These are phyloP conservation scores for Ammospiza maritima DNA, from an alignment of 2,797 vertebrate species.

Conservation along the genomic window DNA sequence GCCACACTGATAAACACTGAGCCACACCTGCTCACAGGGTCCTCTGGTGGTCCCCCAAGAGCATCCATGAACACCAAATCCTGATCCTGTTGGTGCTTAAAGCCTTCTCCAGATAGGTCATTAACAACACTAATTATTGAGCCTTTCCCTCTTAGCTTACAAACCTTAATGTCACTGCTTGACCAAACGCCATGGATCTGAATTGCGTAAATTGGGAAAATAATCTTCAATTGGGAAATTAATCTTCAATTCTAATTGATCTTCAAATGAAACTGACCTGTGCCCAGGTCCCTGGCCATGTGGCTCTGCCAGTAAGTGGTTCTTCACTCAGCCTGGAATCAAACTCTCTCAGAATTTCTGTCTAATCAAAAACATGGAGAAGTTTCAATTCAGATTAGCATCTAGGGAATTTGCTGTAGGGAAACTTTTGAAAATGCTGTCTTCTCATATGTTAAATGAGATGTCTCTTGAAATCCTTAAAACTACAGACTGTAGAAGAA, in stretches of 20 bases:
- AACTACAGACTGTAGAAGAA: neutral
- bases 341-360: neutral
- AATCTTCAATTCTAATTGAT: neutral
- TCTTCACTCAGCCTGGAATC: neutral
- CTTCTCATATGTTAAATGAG: neutral
- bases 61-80: neutral
- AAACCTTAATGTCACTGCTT: neutral
- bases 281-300: neutral
- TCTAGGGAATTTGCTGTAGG: neutral
- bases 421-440: neutral
- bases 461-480: neutral
- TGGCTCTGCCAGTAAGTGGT: neutral
- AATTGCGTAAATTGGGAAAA: neutral
- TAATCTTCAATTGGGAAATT: neutral
- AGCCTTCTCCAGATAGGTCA: neutral
- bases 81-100: neutral
- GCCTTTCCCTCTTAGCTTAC: neutral
- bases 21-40: neutral
- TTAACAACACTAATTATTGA: neutral
- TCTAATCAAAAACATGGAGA: neutral
- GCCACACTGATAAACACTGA: neutral
- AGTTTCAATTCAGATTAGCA: neutral
- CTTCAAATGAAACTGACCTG: neutral
- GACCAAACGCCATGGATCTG: neutral
- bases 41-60: neutral